A percentile compares a stretch with the other conserved stretches of the same genome.
phyloP scores from a whole-genome alignment of 2,113 vertebrate genomes.

The Pollachius pollachius region DNA sequence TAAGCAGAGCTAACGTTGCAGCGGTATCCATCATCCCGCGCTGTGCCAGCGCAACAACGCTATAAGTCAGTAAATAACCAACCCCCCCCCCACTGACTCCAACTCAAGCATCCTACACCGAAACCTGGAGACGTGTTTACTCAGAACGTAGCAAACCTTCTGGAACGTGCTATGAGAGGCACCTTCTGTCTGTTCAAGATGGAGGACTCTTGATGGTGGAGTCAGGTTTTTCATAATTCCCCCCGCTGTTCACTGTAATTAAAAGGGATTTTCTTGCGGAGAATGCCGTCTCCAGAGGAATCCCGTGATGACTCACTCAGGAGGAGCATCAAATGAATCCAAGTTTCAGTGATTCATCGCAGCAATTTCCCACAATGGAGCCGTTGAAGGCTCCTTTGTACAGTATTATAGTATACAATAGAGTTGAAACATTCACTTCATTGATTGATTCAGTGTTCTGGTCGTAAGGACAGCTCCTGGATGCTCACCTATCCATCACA shows the following conservation, averaged over 20 bases:
- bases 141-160: conserved; percentile 24
- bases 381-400: too few relatives aligned
- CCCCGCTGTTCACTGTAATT: conserved; percentile 18
- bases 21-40: conserved; percentile 45
- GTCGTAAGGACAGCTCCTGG: too few relatives aligned
- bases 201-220: conserved; percentile 45
- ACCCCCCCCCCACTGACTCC: neutral
- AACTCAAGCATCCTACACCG: neutral
- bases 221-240: conserved; percentile 26
- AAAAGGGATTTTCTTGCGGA: conserved; percentile 35
- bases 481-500: too few relatives aligned
- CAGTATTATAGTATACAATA: too few relatives aligned
- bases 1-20: conserved; percentile 30
- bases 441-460: too few relatives aligned
- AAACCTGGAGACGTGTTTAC: conserved; percentile 46
- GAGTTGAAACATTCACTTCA: too few relatives aligned
- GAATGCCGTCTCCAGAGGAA: conserved; percentile 12
- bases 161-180: conserved; percentile 50
- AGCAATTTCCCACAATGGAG: too few relatives aligned
- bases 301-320: conserved; percentile 33
- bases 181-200: conserved; percentile 60
- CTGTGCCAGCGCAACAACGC: conserved; percentile 49
- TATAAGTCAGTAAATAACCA: conserved; percentile 42
- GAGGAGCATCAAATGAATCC: conserved; percentile 28
- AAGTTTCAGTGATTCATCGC: conserved; percentile 32